phyloP scores from a whole-genome alignment of 2,797 vertebrate genomes.

The Triplophysa yarkandensis region DNA sequence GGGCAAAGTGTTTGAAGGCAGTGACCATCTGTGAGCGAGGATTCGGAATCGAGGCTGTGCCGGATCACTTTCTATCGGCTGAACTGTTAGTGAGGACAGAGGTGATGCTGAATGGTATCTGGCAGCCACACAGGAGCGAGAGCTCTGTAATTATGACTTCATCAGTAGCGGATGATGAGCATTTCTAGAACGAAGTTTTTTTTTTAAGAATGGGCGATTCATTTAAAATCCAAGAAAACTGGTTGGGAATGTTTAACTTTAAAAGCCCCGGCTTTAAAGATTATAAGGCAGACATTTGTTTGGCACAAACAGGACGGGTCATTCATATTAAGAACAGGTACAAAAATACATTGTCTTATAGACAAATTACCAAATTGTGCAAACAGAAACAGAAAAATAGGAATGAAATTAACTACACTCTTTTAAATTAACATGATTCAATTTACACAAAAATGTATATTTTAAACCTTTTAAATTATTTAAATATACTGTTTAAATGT shows the following conservation, averaged over 20 bases:
- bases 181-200: constrained; percentile 10
- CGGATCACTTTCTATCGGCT: constrained; percentile 1
- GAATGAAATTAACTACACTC: not conserved
- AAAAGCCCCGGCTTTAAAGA: not conserved
- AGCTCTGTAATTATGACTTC: constrained; percentile 40
- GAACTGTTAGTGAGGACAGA: constrained; percentile 21
- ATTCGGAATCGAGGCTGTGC: constrained; percentile 21
- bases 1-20: constrained; percentile 42
- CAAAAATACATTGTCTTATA: not conserved
- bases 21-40: constrained; percentile 45
- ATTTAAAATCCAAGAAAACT: not conserved
- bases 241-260: not conserved
- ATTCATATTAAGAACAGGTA: not conserved
- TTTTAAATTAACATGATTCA: too few relatives aligned
- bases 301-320: not conserved
- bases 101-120: constrained; percentile 34
- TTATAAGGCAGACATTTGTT: not conserved
- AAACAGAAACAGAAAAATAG: constrained; percentile 1
- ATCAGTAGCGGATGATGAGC: constrained; percentile 35
- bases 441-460: too few relatives aligned
- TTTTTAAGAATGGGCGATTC: constrained; percentile 30
- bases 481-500: too few relatives aligned
- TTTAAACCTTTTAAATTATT: too few relatives aligned
- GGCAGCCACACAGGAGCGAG: constrained; percentile 8
- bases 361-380: not conserved